Conservation (phyloP, 1,140 invertebrate genomes). For the Goniozus legneri region DNA sequence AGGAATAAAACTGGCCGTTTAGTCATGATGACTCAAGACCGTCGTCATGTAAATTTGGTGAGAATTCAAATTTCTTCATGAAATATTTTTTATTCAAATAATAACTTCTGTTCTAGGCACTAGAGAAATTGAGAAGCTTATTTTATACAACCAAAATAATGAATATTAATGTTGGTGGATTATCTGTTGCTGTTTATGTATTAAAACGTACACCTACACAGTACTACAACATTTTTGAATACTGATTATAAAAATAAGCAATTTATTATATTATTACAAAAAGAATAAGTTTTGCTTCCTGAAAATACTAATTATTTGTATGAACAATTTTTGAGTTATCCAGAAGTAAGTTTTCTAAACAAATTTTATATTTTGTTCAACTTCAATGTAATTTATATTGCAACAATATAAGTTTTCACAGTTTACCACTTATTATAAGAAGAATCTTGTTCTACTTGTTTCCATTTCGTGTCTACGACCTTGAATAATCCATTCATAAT, state of each 20-base stretch:
- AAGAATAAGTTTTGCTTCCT: not conserved
- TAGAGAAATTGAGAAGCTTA: conserved; percentile 25
- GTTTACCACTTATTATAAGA: conserved; percentile 61
- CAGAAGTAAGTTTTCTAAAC: too few species aligned
- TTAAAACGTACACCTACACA: conserved; percentile 35
- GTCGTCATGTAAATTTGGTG: conserved; percentile 45
- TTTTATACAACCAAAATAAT: conserved; percentile 38
- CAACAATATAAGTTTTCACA: conserved; percentile 5
- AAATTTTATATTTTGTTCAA: not conserved
- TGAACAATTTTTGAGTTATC: too few species aligned
- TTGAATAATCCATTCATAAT: conserved; percentile 96
- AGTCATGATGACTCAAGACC: conserved; percentile 59
- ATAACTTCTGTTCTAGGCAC: conserved; percentile 28
- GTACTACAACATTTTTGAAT: too few species aligned
- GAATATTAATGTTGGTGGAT: conserved; percentile 45
- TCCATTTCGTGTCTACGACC: conserved; percentile 88
- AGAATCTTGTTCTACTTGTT: conserved; percentile 84
- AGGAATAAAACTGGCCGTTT: conserved; percentile 47
- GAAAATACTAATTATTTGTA: too few species aligned
- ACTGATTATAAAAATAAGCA: too few species aligned
- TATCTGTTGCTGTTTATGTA: conserved; percentile 42
- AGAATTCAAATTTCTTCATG: conserved; percentile 2
- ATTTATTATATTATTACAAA: not conserved
- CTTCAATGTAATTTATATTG: not conserved
- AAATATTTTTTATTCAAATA: conserved; percentile 1